Conservation (phyloP, 2,113 vertebrate genomes). For the Mobula hypostoma region DNA sequence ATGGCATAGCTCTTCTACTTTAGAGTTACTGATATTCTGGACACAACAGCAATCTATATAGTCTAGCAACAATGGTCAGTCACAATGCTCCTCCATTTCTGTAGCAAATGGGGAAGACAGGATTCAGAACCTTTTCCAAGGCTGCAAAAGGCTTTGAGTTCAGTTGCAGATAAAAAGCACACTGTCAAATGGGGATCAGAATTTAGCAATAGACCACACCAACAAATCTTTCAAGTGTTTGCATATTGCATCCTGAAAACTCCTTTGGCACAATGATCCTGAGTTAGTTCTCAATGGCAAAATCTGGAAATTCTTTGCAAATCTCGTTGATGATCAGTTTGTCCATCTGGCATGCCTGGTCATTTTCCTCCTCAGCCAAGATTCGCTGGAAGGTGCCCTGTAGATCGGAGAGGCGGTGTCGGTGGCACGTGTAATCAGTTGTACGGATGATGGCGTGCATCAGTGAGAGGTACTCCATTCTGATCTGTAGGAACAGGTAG, state of each 20-base stretch:
- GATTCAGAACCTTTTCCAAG: not conserved
- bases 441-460: constrained; percentile 89
- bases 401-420: constrained; percentile 80
- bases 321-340: constrained; percentile 88
- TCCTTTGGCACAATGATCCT: not conserved
- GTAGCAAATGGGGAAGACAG: not conserved
- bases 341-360: constrained; percentile 86
- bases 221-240: constrained; percentile 3
- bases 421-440: constrained; percentile 85
- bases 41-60: not conserved
- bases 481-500: constrained; percentile 60
- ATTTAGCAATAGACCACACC: constrained; percentile 1
- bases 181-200: not conserved
- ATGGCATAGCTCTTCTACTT: not conserved
- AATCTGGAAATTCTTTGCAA: constrained; percentile 82
- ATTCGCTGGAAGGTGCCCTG: constrained; percentile 81
- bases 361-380: constrained; percentile 72
- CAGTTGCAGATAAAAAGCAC: not conserved
- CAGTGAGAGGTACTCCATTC: constrained; percentile 95
- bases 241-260: not conserved
- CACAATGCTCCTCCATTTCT: not conserved
- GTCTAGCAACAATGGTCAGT: not conserved
- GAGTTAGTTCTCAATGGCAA: constrained; percentile 46
- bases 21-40: not conserved
- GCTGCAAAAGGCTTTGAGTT: constrained; percentile 3